Evolutionary conservation across 2,797 vertebrate species (phyloP).

Genomic region (Petrocephalus sullivani): DNA sequence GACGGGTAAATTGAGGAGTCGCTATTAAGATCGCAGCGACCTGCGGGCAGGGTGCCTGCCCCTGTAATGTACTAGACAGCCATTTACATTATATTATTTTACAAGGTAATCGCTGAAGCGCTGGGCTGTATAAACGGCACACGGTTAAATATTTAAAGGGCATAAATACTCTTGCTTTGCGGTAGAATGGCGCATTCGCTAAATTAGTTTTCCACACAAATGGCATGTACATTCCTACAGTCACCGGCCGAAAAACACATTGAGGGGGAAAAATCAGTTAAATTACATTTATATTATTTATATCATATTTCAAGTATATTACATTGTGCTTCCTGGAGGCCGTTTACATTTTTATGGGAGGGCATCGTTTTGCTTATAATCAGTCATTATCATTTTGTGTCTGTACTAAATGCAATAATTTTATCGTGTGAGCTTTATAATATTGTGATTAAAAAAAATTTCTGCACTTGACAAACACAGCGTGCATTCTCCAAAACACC

Average conservation of each 20-base stretch:
- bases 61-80: slow-evolving; percentile 6
- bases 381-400: not conserved
- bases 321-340: not conserved
- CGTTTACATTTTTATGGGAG: not conserved
- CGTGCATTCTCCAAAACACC: not conserved
- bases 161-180: not conserved
- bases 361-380: not conserved
- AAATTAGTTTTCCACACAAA: not conserved
- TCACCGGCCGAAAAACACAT: not conserved
- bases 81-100: slow-evolving; percentile 18
- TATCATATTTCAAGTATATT: not conserved
- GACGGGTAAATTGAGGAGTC: not conserved
- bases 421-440: not conserved
- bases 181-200: not conserved
- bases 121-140: not conserved
- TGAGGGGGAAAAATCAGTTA: not conserved
- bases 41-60: slow-evolving; percentile 25
- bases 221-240: not conserved
- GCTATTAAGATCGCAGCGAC: not conserved
- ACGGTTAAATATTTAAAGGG: not conserved
- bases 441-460: not conserved
- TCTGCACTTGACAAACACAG: not conserved
- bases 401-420: not conserved
- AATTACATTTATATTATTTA: not conserved
- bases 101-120: not conserved